These are phyloP conservation scores for Porites divaricata DNA, from an alignment of 92 coral and sea anemone species.

Conservation along the genomic window DNA sequence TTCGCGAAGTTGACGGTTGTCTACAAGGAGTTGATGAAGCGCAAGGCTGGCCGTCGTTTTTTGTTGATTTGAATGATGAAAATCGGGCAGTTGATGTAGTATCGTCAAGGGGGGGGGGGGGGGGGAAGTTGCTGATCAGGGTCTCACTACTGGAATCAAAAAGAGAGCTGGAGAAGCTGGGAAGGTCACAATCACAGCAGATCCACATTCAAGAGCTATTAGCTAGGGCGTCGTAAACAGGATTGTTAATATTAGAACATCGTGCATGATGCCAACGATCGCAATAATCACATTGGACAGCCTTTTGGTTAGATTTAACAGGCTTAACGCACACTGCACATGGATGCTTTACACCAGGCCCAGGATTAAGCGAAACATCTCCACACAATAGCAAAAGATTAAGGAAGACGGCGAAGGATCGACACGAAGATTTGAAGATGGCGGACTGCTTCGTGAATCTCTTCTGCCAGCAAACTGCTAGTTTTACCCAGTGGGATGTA, in stretches of 20 bases:
- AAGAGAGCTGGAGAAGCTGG: too few species aligned
- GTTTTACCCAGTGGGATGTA: too few species aligned
- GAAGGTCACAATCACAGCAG: too few species aligned
- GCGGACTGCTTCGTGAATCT: background rate
- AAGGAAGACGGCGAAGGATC: background rate
- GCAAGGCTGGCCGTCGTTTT: too few species aligned
- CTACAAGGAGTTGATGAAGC: too few species aligned
- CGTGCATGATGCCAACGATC: background rate
- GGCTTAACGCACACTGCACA: background rate
- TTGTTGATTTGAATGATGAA: too few species aligned
- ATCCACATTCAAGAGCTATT: background rate
- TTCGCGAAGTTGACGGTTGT: too few species aligned
- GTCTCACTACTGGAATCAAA: too few species aligned
- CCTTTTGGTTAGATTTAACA: background rate
- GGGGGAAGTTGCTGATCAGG: too few species aligned
- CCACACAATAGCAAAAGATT: background rate
- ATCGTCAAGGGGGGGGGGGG: too few species aligned
- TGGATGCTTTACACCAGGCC: background rate
- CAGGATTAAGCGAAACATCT: background rate
- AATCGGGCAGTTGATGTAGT: too few species aligned
- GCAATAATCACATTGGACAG: background rate
- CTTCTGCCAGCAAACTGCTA: too few species aligned
- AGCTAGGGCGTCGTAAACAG: constrained; percentile 2
- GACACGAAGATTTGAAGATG: background rate
- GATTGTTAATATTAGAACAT: background rate